Base-by-base conservation (phyloP, 2,797 vertebrate species). In the Enteromius trimaculatus region DNA sequence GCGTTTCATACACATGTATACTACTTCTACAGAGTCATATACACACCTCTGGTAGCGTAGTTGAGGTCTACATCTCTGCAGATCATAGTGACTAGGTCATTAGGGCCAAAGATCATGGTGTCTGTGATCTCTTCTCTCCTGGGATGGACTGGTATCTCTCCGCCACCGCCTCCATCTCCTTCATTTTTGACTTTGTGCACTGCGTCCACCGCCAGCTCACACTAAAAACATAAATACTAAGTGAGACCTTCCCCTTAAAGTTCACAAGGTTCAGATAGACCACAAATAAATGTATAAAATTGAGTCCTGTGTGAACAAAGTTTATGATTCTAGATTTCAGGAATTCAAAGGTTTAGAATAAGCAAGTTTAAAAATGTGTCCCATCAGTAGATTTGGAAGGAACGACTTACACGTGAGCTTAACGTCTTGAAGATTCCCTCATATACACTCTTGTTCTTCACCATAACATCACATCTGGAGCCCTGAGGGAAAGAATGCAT, bases 381-480 rank as follows among this genome's bases (percentile, higher is more conserved):
- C 8, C 10, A 14, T 66, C 68, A 69, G 47, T 64, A 60, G 23
- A 34, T 26, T 65, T 76, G 10, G 16, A 81, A 8, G 31, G 26
- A 34, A 51, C 80, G 60, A 19, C 94, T 94, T 90, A 98, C 97
- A 94, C 95, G 95, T 84, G 97, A 97, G 89, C 97, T 97, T 81
- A 98, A 90, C 0, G 97, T 98, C 92, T 97, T 98, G 88, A 98
- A 98, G 86, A 98, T 95, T 64, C 97, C 97, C 90, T 97, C 96
- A 80, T 96, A 98, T 26, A 95, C 89, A 79, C 88, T 95, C 77
- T 96, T 97, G 82, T 96, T 98, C 92, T 97, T 97, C 89, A 98
- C 97, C 87, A 94, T 95, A 69, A 98, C 93, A 66, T 98, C 96
- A 92, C 97, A 98, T 76, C 96, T 97, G 51, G 97, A 98, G 47